phyloP scores from a whole-genome alignment of 2,797 vertebrate species.

The Gallinago solitaria region DNA sequence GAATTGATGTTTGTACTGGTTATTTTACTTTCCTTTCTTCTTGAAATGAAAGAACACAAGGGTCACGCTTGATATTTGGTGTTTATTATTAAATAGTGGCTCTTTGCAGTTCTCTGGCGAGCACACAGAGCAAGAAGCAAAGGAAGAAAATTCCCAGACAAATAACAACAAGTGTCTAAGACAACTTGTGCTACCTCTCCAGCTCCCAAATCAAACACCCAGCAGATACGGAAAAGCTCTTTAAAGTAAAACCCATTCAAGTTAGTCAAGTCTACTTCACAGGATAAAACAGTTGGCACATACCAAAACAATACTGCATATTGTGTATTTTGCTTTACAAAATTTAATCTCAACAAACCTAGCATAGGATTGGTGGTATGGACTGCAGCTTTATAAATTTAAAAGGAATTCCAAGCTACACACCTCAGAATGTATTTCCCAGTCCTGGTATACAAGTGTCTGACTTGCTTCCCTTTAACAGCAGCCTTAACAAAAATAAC shows the following conservation, averaged over 20 bases:
- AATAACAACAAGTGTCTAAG: not conserved
- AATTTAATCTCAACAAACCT: not conserved
- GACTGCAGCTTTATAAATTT: not conserved
- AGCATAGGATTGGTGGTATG: not conserved
- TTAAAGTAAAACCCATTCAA: not conserved
- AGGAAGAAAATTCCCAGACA: not conserved
- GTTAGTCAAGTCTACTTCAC: not conserved
- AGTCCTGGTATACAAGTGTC: accelerated
- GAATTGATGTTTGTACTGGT: not conserved
- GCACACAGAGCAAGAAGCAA: not conserved
- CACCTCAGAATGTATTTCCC: not conserved
- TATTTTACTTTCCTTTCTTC: slow-evolving; percentile 57
- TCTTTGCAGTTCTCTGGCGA: not conserved
- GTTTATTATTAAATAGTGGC: slow-evolving; percentile 41
- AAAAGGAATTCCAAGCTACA: not conserved
- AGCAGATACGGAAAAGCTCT: not conserved
- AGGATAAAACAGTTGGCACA: not conserved
- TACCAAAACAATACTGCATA: not conserved
- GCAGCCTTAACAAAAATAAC: accelerated
- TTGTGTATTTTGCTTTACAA: not conserved
- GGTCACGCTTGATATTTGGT: slow-evolving; percentile 23
- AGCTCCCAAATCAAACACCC: not conserved
- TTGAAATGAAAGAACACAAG: slow-evolving; percentile 51
- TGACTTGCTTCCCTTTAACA: not conserved
- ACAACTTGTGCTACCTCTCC: not conserved